Percentiles rank a stretch among this genome's conserved stretches.
These are phyloP conservation scores for Chaitophorus viminalis DNA, from an alignment of 2,888 invertebrate genomes.

Conservation along the genomic window DNA sequence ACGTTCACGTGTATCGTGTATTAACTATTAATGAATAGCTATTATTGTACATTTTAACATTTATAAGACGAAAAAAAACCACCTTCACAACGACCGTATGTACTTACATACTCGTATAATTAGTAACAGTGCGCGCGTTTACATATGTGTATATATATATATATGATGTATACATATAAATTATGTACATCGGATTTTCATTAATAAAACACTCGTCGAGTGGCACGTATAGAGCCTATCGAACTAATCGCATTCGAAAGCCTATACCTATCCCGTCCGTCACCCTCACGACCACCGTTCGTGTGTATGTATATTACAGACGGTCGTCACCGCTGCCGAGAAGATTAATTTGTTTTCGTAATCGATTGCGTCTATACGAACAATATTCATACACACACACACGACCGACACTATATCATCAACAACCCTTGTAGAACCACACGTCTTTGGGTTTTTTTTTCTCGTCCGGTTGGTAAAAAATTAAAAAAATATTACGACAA, in stretches of 20 bases:
- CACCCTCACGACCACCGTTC: neutral
- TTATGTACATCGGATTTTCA: conserved; percentile 44
- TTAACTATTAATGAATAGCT: conserved; percentile 56
- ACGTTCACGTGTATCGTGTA: neutral
- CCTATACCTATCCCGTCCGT: neutral
- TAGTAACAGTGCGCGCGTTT: neutral
- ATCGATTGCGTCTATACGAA: conserved; percentile 51
- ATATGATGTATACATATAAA: neutral
- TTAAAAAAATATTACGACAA: neutral
- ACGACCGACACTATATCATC: neutral
- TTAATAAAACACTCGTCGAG: conserved; percentile 53
- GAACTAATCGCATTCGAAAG: conserved; percentile 52
- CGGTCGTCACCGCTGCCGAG: conserved; percentile 24
- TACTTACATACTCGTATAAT: neutral
- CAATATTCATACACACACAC: too few species aligned
- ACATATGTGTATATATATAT: too few species aligned
- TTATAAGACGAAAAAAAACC: neutral
- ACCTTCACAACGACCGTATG: neutral
- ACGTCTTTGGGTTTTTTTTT: conserved; percentile 17
- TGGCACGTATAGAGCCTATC: conserved; percentile 18
- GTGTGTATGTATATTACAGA: conserved; percentile 9
- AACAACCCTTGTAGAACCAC: conserved; percentile 8
- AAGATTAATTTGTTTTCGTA: conserved; percentile 61
- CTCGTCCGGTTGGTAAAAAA: neutral
- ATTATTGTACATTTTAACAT: too few species aligned